phyloP scores from a whole-genome alignment of 2,113 vertebrate species.

The Agelaius tricolor region DNA sequence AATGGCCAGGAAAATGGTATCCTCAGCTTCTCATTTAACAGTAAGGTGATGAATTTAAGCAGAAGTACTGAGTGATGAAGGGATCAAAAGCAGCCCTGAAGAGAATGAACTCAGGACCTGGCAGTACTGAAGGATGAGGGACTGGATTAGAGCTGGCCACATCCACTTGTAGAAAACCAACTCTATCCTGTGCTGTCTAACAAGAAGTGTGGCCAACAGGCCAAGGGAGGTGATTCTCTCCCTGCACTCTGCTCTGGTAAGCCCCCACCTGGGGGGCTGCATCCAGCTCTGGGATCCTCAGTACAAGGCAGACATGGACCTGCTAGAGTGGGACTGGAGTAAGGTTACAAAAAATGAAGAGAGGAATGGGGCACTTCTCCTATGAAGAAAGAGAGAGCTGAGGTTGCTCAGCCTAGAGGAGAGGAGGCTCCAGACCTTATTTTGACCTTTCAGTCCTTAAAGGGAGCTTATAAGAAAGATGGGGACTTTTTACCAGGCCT shows the following conservation, averaged over 20 bases:
- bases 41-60: background rate
- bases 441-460: background rate
- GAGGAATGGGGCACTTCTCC: background rate
- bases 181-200: background rate
- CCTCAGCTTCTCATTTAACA: background rate
- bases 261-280: background rate
- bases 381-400: background rate
- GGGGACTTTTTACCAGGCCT: rapidly evolving
- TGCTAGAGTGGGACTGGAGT: background rate
- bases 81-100: background rate
- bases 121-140: no score
- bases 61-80: background rate
- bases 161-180: rapidly evolving
- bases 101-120: background rate
- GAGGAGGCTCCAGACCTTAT: background rate
- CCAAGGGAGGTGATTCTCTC: background rate
- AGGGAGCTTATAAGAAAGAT: background rate
- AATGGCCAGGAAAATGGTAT: background rate
- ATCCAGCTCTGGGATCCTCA: background rate
- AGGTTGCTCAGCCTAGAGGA: background rate
- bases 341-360: background rate
- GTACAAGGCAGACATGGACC: background rate
- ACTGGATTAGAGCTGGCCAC: rapidly evolving
- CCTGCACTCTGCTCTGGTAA: no score
- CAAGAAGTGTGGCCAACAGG: background rate